Conservation (phyloP, 2,888 invertebrate species). For the Linnaemya tessellans region DNA sequence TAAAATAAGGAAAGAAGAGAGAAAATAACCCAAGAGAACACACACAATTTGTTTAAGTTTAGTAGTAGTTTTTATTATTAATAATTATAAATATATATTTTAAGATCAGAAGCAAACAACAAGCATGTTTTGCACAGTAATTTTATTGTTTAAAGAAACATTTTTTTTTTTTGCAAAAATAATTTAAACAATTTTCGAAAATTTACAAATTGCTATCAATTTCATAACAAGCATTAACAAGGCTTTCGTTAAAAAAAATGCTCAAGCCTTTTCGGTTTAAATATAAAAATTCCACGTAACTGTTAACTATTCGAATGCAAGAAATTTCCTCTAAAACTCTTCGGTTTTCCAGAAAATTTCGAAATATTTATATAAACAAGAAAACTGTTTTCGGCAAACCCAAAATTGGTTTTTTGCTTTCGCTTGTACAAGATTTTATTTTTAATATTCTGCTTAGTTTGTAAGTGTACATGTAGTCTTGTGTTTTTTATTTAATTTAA, state of each 20-base stretch:
- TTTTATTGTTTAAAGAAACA: constrained; percentile 3
- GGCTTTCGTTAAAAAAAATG: neutral
- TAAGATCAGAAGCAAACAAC: constrained; percentile 45
- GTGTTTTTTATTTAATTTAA: no score
- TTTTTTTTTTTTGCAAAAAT: neutral
- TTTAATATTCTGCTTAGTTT: constrained; percentile 45
- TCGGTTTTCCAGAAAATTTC: neutral
- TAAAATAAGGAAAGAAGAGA: constrained; percentile 22
- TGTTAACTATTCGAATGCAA: neutral
- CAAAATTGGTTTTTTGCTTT: constrained; percentile 43
- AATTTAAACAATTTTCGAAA: neutral
- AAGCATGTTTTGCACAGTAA: constrained; percentile 30
- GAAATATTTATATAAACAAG: neutral
- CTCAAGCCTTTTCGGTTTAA: neutral
- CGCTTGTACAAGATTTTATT: constrained; percentile 49
- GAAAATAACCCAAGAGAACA: constrained; percentile 59
- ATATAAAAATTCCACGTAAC: constrained; percentile 13
- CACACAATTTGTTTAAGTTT: constrained; percentile 67
- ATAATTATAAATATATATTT: constrained; percentile 45
- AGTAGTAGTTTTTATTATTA: constrained; percentile 53
- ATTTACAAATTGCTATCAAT: neutral
- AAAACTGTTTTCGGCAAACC: constrained; percentile 5
- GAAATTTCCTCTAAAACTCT: constrained; percentile 1
- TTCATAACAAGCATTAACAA: neutral
- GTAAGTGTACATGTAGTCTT: constrained; percentile 69